Evolutionary conservation across 2,888 invertebrate species (phyloP).

Genomic region (Ormyrus thymus): DNA sequence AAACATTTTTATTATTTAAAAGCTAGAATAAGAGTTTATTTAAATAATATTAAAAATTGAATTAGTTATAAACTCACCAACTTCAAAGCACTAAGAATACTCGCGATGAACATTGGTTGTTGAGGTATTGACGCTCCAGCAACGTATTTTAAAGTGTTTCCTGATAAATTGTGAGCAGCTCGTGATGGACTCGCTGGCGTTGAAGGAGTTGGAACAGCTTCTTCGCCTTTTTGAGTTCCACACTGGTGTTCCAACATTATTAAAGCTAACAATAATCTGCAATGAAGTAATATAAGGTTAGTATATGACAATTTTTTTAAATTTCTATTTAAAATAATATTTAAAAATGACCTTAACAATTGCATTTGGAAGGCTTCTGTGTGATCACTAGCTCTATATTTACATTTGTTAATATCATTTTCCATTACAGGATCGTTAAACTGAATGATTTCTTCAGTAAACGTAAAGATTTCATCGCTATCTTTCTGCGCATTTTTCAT

Average conservation of each 20-base stretch:
- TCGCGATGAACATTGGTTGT: constrained; percentile 89
- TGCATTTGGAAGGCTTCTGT: constrained; percentile 84
- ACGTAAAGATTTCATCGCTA: constrained; percentile 77
- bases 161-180: constrained; percentile 66
- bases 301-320: too few species aligned
- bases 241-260: constrained; percentile 87
- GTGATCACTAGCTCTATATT: constrained; percentile 79
- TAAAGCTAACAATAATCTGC: constrained; percentile 81
- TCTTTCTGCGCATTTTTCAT: constrained; percentile 74
- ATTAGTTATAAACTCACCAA: constrained; percentile 66
- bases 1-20: constrained; percentile 16
- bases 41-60: neutral
- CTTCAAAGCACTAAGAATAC: constrained; percentile 85
- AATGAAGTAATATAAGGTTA: constrained; percentile 42
- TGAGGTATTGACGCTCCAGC: constrained; percentile 83
- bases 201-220: constrained; percentile 61
- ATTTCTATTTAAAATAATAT: too few species aligned
- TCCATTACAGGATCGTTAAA: constrained; percentile 81
- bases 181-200: constrained; percentile 66
- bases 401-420: constrained; percentile 76
- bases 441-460: constrained; percentile 84
- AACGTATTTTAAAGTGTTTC: constrained; percentile 77
- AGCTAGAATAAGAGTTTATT: neutral
- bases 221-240: constrained; percentile 76
- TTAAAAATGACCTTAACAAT: constrained; percentile 76